Conservation (phyloP, 2,113 vertebrate genomes). For the Cnemophilus loriae region DNA sequence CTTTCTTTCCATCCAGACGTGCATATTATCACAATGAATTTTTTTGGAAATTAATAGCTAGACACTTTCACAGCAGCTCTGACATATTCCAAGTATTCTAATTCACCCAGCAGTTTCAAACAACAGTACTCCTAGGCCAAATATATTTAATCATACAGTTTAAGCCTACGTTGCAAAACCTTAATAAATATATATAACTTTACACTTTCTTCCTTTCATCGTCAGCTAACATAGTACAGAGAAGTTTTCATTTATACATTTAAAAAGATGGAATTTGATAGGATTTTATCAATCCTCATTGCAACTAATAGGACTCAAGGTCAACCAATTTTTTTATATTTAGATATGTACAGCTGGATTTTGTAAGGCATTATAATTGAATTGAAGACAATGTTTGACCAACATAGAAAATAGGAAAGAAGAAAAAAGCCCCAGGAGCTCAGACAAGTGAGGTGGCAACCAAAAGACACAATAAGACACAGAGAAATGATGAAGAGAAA, state of each 20-base stretch:
- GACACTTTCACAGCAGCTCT: neutral
- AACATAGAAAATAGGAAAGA: neutral
- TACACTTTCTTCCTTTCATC: neutral
- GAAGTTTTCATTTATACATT: neutral
- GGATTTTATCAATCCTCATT: neutral
- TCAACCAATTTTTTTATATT: neutral
- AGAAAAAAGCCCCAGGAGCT: neutral
- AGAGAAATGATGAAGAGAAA: neutral
- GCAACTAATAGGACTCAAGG: neutral
- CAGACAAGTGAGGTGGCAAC: neutral
- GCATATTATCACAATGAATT: neutral
- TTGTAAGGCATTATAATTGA: neutral
- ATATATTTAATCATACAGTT: neutral
- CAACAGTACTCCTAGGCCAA: neutral
- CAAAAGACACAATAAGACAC: neutral
- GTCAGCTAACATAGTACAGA: neutral
- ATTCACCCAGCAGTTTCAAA: neutral
- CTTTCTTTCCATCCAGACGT: neutral
- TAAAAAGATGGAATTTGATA: neutral
- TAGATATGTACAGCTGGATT: neutral
- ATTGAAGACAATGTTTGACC: neutral
- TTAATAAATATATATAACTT: neutral
- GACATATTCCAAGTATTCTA: neutral
- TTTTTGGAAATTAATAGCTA: neutral
- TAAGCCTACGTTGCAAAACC: neutral